Evolutionary conservation across 2,888 invertebrate genomes (phyloP).

Genomic region (Epiperipatus broadwayi): DNA sequence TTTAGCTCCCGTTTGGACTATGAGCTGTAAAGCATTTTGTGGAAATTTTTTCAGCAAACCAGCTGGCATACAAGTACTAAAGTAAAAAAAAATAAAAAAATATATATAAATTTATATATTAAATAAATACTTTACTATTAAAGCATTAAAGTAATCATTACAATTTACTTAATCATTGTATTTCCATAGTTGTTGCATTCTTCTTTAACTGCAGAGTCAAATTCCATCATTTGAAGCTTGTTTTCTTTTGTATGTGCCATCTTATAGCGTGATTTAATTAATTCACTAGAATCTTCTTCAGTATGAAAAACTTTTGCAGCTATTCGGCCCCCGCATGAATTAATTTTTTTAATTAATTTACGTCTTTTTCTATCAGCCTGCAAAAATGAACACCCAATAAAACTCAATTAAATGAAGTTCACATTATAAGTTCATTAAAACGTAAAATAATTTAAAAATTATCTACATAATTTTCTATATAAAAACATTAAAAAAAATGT

Average conservation of each 20-base stretch:
- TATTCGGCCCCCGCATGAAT: slow-evolving; percentile 41
- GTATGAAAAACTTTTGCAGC: slow-evolving; percentile 51
- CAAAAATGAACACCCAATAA: no score
- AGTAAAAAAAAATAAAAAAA: slow-evolving; percentile 17
- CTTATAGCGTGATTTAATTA: slow-evolving; percentile 46
- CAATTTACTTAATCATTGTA: slow-evolving; percentile 6
- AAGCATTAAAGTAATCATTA: slow-evolving; percentile 7
- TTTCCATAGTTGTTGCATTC: slow-evolving; percentile 47
- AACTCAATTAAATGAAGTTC: no score
- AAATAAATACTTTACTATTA: neutral
- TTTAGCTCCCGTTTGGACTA: slow-evolving; percentile 97
- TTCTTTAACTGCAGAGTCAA: slow-evolving; percentile 57
- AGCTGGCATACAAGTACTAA: slow-evolving; percentile 50
- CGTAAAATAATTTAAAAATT: no score
- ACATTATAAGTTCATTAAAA: no score
- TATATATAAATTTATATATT: neutral
- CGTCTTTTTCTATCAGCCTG: slow-evolving; percentile 51
- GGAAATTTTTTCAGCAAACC: slow-evolving; percentile 77
- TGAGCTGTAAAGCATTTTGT: slow-evolving; percentile 83
- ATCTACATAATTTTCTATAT: no score
- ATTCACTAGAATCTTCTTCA: slow-evolving; percentile 29
- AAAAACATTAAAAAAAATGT: no score
- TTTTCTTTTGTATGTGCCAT: slow-evolving; percentile 41
- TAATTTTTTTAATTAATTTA: slow-evolving; percentile 44
- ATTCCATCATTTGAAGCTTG: slow-evolving; percentile 51